phyloP scores from a whole-genome alignment of 2,113 vertebrate genomes.

The Oceanodroma tethys region DNA sequence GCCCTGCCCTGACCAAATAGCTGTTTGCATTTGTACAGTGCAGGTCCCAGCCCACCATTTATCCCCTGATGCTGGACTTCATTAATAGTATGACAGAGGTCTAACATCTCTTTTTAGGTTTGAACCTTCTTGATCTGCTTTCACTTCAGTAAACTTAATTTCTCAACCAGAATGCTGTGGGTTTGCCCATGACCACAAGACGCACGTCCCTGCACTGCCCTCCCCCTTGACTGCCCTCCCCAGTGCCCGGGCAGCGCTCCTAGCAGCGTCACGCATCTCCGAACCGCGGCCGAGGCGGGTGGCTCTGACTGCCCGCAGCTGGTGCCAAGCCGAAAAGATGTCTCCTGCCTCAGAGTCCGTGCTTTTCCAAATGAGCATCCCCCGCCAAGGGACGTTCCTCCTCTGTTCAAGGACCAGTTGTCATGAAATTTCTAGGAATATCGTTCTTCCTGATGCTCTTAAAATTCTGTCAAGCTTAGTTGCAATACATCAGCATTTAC shows the following conservation, averaged over 20 bases:
- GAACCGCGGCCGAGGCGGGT: not conserved
- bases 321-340: not conserved
- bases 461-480: not conserved
- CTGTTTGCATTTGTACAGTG: not conserved
- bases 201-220: fast-evolving
- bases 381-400: not conserved
- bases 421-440: not conserved
- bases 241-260: fast-evolving
- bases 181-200: not conserved
- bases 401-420: not conserved
- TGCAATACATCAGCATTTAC: not conserved
- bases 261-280: too few species aligned
- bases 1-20: not conserved
- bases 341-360: not conserved
- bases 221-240: fast-evolving
- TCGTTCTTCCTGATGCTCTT: fast-evolving
- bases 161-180: not conserved
- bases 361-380: not conserved
- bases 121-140: not conserved
- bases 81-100: not conserved
- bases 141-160: not conserved
- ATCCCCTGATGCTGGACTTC: not conserved
- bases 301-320: not conserved
- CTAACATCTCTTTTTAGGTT: not conserved
- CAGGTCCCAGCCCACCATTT: not conserved